A percentile compares a stretch with the other conserved stretches of the same genome.
Evolutionary conservation across 2,888 invertebrate species (phyloP).

Genomic region (Tetramorium bicarinatum): DNA sequence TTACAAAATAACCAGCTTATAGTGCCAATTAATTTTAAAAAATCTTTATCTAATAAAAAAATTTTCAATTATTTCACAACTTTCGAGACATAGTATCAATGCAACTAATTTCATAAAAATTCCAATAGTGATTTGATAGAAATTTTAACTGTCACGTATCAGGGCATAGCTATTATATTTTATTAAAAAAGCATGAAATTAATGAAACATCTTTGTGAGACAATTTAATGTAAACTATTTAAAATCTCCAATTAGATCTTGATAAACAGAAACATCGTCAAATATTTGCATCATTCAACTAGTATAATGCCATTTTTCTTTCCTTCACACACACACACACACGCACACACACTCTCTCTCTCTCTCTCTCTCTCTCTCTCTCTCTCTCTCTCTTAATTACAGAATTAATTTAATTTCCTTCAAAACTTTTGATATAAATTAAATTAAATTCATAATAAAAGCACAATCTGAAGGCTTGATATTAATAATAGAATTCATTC

Average conservation of each 20-base stretch:
- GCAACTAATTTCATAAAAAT: background rate
- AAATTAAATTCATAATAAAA: background rate
- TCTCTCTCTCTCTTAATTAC: background rate
- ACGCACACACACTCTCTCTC: no score
- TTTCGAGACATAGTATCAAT: background rate
- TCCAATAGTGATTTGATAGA: background rate
- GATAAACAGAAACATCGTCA: background rate
- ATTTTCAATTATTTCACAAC: background rate
- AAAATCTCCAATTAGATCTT: background rate
- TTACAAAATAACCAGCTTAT: background rate
- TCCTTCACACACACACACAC: no score
- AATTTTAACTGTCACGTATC: background rate
- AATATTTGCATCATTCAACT: no score
- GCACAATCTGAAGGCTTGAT: background rate
- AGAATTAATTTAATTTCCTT: background rate
- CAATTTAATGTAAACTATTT: background rate
- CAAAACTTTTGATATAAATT: background rate
- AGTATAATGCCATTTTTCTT: background rate
- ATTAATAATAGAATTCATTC: background rate
- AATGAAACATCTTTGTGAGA: background rate
- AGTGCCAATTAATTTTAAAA: background rate
- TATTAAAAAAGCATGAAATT: background rate
- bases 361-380: background rate
- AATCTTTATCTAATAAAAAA: background rate
- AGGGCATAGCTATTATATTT: conserved; percentile 3